Evolutionary conservation across 2,113 vertebrate genomes (phyloP), one percentile per base, ranked within the genome.

Genomic region (Nematolebias whitei): DNA sequence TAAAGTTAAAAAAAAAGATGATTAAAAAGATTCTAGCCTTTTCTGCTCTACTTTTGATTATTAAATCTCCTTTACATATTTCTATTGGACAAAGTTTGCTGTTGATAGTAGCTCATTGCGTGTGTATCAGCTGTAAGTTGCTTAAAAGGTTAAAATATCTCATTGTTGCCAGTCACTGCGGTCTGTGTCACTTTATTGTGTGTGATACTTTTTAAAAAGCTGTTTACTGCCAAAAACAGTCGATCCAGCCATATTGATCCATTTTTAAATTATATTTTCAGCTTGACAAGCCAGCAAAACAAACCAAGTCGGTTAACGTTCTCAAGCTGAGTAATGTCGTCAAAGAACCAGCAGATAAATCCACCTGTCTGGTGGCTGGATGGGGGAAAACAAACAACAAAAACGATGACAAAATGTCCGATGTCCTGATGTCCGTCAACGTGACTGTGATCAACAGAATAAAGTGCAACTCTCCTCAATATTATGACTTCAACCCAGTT

Each of bases 361-460:
- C 40, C 26, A 16, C 0, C 1, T 92, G 91, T n/a, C 11, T 56
- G 63, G 90, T 89, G 61, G 89, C 90, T 22, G 91, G 91, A 50
- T 92, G 91, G 91, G 91, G 91, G 1, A 5, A 0, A 0, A 87
- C 69, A 2, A 61, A 68, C 0, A 54, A 71, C 2, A 0, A 0
- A 0, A 14, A 0, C 0, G 24, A n/a, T n/a, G n/a, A 19, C 1
- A 0, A 2, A 15, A 29, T 15, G 38, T 92, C 91, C 0, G 68
- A 91, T 0, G 78, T 88, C 45, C 62, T 92, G 56, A 88, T 19
- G 73, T 53, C 82, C 0, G 84, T 38, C 50, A 88, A 85, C 2
- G 87, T 91, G 16, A 88, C 85, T 2, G 79, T 91, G 54, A 68
- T 92, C 10, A 60, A 68, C 78, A 85, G 85, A 39, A 0, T 0